Evolutionary conservation across 2,113 vertebrate genomes (phyloP), one percentile per base, ranked within the genome.

Genomic region (Petrocephalus microphthalmus): DNA sequence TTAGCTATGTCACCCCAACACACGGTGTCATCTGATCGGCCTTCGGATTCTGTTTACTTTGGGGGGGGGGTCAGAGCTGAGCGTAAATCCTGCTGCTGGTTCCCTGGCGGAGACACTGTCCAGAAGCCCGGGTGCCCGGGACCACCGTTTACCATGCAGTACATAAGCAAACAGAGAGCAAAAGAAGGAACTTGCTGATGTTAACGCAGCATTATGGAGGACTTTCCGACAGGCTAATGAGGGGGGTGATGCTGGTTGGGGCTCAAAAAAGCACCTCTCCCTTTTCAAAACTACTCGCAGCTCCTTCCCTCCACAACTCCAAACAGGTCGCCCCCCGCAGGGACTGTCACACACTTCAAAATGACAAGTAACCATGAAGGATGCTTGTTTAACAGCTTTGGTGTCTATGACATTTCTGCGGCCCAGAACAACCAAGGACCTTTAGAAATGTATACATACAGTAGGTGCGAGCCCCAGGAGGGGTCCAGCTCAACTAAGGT

Each of bases 1-100:
- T 89, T 89, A 90, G 47, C 53, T 85, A 51, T 89, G 89, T 89
- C 89, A 89, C 47, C 25, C 3, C 11, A 78, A 86, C 56, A 86
- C 49, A 60, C 47, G 47, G 81, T 37, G 47, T 89, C 83, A 84
- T 87, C 89, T 53, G 87, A 57, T 29, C 17, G 33, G 47, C 19
- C 74, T 54, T 81, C 64, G 78, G 19, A 81, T 25, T 47, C 87
- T 49, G 5, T 37, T 25, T 49, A 53, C 78, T 52, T 89, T 84
- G 13, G 15, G 17, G 85, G 57, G 29, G 33, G 86, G 54, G 86
- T 29, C 20, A 54, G 74, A 49, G 67, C 74, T 51, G 37, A 17
- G 5, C 71, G 37, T 53, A 56, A 20, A 81, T 53, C 51, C 42
- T 87, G 53, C 57, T 57, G n/a, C 74, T 20, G 42, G 74, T 81